phyloP scores from a whole-genome alignment of 2,888 invertebrate species.

The Protophormia terraenovae region DNA sequence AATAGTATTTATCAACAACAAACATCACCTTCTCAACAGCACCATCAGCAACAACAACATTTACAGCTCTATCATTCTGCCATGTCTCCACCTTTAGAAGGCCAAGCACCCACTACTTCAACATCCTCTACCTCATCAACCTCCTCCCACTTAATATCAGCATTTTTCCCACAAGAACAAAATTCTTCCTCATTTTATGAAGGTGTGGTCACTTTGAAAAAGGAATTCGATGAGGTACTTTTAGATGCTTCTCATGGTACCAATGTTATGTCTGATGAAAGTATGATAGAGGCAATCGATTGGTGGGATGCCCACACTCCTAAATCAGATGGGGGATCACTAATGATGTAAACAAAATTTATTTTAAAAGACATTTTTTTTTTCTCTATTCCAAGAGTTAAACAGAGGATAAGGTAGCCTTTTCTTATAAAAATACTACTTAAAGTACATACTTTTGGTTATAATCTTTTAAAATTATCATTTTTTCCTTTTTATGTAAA shows the following conservation, averaged over 20 bases:
- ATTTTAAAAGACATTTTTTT: background rate
- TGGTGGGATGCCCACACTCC: slow-evolving; percentile 83
- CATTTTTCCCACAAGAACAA: slow-evolving; percentile 74
- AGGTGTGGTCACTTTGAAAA: slow-evolving; percentile 75
- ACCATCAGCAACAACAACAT: slow-evolving; percentile 67
- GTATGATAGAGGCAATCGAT: slow-evolving; percentile 83
- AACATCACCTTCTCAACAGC: slow-evolving; percentile 66
- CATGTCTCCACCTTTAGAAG: slow-evolving; percentile 68
- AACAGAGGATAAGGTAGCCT: background rate
- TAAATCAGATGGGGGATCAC: slow-evolving; percentile 76
- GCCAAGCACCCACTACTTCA: slow-evolving; percentile 56
- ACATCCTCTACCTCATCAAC: background rate
- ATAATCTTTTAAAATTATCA: slow-evolving; percentile 8
- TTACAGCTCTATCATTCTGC: slow-evolving; percentile 29
- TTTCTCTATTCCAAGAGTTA: background rate
- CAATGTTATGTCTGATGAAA: slow-evolving; percentile 80
- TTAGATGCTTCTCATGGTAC: slow-evolving; percentile 75
- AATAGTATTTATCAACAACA: slow-evolving; percentile 63
- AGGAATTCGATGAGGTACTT: slow-evolving; percentile 78
- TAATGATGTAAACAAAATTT: slow-evolving; percentile 66
- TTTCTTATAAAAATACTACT: too few species aligned
- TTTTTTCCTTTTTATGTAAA: too few species aligned
- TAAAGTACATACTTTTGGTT: background rate
- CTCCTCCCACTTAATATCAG: slow-evolving; percentile 66
- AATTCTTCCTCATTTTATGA: slow-evolving; percentile 70